Conservation (phyloP, 2,888 invertebrate genomes). For the Anarsia innoxiella region DNA sequence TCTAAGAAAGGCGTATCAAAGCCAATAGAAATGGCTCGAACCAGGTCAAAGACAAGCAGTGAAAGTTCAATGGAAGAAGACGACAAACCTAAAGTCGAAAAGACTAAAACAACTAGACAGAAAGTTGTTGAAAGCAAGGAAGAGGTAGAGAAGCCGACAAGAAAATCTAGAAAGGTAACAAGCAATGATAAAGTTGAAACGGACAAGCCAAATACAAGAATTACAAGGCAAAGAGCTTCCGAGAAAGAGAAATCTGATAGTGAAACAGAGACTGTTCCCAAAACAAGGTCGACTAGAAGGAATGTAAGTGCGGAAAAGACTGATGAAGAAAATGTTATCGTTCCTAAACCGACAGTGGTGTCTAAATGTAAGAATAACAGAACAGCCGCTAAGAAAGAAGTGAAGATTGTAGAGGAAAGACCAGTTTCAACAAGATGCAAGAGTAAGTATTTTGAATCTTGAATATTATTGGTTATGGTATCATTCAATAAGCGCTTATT, state of each 20-base stretch:
- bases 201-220: not conserved
- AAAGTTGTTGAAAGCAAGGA: conserved; percentile 5
- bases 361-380: conserved; percentile 24
- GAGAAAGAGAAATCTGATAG: conserved; percentile 1
- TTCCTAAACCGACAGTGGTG: conserved; percentile 17
- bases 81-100: conserved; percentile 4
- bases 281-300: conserved; percentile 9
- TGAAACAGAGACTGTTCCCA: not conserved
- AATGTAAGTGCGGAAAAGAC: conserved; percentile 1
- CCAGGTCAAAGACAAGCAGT: conserved; percentile 5
- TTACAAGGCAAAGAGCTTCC: conserved; percentile 1
- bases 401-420: conserved; percentile 26
- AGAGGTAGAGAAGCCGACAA: not conserved
- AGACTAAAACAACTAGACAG: conserved; percentile 4
- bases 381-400: conserved; percentile 26
- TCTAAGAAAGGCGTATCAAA: conserved; percentile 29
- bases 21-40: conserved; percentile 6
- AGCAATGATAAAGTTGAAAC: conserved; percentile 21
- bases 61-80: conserved; percentile 8
- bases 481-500: too few species aligned
- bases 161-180: not conserved
- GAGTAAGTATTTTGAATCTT: conserved; percentile 29
- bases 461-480: too few species aligned
- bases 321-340: conserved; percentile 18
- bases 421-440: conserved; percentile 20